Conservation (phyloP, 2,797 vertebrate genomes). For the Dermochelys coriacea region DNA sequence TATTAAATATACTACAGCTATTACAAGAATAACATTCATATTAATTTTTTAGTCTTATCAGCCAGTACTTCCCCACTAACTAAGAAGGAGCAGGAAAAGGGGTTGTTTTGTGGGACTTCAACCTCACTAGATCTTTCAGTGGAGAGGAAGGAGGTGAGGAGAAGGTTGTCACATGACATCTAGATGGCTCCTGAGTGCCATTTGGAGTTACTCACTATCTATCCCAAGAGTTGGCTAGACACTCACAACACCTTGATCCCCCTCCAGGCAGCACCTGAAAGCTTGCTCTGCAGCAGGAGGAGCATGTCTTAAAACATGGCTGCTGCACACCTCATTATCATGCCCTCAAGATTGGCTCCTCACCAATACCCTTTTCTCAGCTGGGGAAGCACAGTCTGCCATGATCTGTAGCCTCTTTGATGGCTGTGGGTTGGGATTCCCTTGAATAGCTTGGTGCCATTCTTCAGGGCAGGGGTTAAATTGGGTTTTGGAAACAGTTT, state of each 20-base stretch:
- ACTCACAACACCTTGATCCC: neutral
- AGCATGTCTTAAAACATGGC: accelerated
- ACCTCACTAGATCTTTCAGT: neutral
- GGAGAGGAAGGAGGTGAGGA: neutral
- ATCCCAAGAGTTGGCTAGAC: neutral
- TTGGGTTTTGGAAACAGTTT: neutral
- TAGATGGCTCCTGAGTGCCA: neutral
- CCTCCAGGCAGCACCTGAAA: accelerated
- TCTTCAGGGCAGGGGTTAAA: neutral
- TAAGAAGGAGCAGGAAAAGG: accelerated
- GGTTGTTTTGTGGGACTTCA: neutral
- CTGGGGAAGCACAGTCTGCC: neutral
- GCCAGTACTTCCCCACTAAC: accelerated
- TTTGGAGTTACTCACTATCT: accelerated
- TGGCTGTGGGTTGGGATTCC: neutral
- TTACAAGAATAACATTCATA: neutral
- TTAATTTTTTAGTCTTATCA: neutral
- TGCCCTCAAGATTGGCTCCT: neutral
- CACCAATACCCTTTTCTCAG: neutral
- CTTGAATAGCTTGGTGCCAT: accelerated
- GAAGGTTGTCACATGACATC: accelerated
- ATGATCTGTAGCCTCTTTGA: neutral
- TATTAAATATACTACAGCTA: neutral
- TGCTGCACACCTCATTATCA: neutral
- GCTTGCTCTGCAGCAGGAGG: neutral